These are phyloP conservation scores for Sebastes matsubarae DNA, from an alignment of 2,797 vertebrate genomes.

Conservation along the genomic window DNA sequence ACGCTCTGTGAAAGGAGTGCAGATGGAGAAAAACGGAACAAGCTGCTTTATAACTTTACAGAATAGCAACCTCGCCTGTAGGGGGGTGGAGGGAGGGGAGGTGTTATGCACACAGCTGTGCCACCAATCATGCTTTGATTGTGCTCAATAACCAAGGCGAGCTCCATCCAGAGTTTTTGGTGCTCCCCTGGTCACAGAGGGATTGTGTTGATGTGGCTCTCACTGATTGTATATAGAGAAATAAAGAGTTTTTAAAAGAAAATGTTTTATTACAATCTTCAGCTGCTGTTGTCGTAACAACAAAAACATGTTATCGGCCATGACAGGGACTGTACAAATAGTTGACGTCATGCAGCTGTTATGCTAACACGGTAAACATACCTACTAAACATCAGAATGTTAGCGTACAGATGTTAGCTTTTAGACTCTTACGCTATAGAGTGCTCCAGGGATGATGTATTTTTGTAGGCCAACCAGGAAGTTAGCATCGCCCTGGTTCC, in stretches of 20 bases:
- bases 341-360: background rate
- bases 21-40: slow-evolving; percentile 28
- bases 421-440: background rate
- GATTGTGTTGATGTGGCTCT: slow-evolving; percentile 59
- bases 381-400: background rate
- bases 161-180: slow-evolving; percentile 27
- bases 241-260: slow-evolving; percentile 75
- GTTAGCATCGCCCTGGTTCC: too few species aligned
- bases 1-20: slow-evolving; percentile 27
- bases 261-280: slow-evolving; percentile 26
- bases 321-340: background rate
- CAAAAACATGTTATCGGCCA: background rate
- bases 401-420: background rate
- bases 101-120: slow-evolving; percentile 42
- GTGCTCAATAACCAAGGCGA: slow-evolving; percentile 27
- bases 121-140: slow-evolving; percentile 26
- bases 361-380: background rate
- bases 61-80: slow-evolving; percentile 2
- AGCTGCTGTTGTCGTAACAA: background rate
- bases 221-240: slow-evolving; percentile 80
- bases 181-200: slow-evolving; percentile 63
- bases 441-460: too few species aligned
- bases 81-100: background rate
- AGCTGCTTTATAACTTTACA: slow-evolving; percentile 44
- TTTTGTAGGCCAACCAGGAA: too few species aligned